Conservation (phyloP, 1,140 invertebrate species). For the Bicyclus anynana region DNA sequence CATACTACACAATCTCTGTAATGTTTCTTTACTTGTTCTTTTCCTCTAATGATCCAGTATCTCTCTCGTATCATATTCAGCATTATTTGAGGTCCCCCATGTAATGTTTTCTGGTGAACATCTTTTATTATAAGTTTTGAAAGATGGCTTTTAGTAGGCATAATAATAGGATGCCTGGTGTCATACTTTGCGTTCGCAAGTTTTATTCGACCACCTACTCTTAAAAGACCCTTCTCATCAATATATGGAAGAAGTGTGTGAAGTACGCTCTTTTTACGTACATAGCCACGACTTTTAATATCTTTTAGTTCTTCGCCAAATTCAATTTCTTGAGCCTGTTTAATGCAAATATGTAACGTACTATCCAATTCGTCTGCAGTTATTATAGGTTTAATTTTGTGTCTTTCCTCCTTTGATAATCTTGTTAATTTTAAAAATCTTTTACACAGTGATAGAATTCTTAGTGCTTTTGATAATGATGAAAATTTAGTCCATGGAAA, state of each 20-base stretch:
- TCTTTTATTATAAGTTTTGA: slow-evolving; percentile 44
- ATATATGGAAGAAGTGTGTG: slow-evolving; percentile 45
- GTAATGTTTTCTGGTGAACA: slow-evolving; percentile 23
- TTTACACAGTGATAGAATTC: too few species aligned
- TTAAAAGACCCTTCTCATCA: slow-evolving; percentile 47
- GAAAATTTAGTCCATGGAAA: too few species aligned
- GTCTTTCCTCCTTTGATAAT: too few species aligned
- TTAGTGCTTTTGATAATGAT: too few species aligned
- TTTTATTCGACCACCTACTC: slow-evolving; percentile 62
- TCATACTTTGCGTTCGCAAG: slow-evolving; percentile 38
- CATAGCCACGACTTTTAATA: too few species aligned
- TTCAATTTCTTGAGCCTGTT: slow-evolving; percentile 11
- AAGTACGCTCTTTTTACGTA: slow-evolving; percentile 9
- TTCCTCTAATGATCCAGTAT: slow-evolving; percentile 42
- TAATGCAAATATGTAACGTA: too few species aligned
- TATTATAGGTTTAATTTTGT: too few species aligned
- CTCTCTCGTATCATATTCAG: slow-evolving; percentile 26
- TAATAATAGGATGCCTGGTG: slow-evolving; percentile 62
- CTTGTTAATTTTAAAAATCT: too few species aligned
- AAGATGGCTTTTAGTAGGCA: slow-evolving; percentile 39
- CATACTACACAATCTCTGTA: slow-evolving; percentile 27
- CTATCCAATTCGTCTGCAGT: too few species aligned
- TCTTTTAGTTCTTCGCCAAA: slow-evolving; percentile 19
- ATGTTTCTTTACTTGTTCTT: slow-evolving; percentile 22
- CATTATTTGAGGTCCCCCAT: slow-evolving; percentile 27